Evolutionary conservation across 1,140 invertebrate species (phyloP).

Genomic region (Megalonaias nervosa): DNA sequence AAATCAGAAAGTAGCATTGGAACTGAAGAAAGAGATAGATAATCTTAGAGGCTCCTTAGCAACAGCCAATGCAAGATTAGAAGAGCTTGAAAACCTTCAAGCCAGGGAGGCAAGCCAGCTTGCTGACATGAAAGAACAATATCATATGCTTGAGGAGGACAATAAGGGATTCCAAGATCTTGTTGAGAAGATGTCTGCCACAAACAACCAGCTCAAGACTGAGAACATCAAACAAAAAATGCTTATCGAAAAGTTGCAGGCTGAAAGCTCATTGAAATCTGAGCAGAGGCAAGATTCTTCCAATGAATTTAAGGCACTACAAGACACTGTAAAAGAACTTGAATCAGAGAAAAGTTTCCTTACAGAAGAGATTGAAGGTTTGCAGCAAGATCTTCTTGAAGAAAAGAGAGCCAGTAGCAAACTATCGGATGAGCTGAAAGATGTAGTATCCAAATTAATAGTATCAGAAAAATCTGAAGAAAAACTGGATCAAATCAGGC

Average conservation of each 20-base stretch:
- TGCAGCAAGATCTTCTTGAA: constrained; percentile 53
- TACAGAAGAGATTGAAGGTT: constrained; percentile 59
- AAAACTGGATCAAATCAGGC: neutral
- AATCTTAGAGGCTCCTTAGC: constrained; percentile 17
- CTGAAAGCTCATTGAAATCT: neutral
- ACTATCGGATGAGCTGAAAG: neutral
- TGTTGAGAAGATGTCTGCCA: constrained; percentile 65
- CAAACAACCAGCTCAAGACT: constrained; percentile 71
- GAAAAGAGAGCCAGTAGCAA: constrained; percentile 34
- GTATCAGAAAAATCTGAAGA: neutral
- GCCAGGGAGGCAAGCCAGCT: constrained; percentile 45
- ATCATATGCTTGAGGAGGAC: constrained; percentile 83
- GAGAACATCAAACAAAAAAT: constrained; percentile 32
- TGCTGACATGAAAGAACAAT: constrained; percentile 61
- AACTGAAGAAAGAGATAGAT: constrained; percentile 9
- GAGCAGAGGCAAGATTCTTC: neutral
- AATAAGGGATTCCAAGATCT: constrained; percentile 82
- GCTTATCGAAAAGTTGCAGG: constrained; percentile 33
- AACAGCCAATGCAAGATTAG: constrained; percentile 20
- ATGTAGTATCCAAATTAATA: neutral
- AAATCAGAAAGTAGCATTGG: constrained; percentile 7
- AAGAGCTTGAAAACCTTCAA: constrained; percentile 15
- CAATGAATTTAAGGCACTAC: constrained; percentile 9
- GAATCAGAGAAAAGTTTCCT: constrained; percentile 54
- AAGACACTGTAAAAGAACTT: constrained; percentile 30